These are phyloP conservation scores for Prietella phreatophila DNA, from an alignment of 2,113 vertebrate species.

Conservation along the genomic window DNA sequence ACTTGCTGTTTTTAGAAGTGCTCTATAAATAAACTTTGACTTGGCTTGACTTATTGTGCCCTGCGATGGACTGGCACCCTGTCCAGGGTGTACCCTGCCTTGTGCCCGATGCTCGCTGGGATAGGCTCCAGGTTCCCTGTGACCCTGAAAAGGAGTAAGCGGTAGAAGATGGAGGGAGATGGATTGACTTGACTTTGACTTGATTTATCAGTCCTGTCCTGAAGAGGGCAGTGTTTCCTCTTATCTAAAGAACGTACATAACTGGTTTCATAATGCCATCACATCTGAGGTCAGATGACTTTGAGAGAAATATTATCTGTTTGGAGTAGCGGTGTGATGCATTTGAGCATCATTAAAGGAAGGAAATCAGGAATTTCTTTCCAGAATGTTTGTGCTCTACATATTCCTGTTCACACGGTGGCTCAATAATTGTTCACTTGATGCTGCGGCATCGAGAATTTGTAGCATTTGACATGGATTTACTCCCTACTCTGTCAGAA, in stretches of 20 bases:
- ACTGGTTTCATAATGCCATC: background rate
- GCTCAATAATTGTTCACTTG: background rate
- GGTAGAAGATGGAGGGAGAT: too few relatives aligned
- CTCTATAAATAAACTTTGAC: too few relatives aligned
- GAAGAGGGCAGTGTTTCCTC: conserved; percentile 67
- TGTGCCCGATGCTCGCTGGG: too few relatives aligned
- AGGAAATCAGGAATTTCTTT: conserved; percentile 18
- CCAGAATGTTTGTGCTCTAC: background rate
- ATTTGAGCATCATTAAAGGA: conserved; percentile 6
- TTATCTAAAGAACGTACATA: background rate
- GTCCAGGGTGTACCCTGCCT: too few relatives aligned
- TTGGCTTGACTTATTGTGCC: too few relatives aligned
- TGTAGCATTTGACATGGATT: background rate
- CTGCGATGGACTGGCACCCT: too few relatives aligned
- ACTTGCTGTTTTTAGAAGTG: too few relatives aligned
- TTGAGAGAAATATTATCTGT: conserved; percentile 26
- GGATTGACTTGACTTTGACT: too few relatives aligned
- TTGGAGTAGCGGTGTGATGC: background rate
- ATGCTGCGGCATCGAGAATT: background rate
- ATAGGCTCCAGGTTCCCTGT: too few relatives aligned
- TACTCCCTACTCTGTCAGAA: background rate
- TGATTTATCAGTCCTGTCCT: conserved; percentile 53
- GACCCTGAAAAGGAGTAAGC: too few relatives aligned
- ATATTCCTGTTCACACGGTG: background rate
- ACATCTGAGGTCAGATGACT: conserved; percentile 33